Evolutionary conservation across 2,888 invertebrate genomes (phyloP).

Genomic region (Arrhopalites spinosus): DNA sequence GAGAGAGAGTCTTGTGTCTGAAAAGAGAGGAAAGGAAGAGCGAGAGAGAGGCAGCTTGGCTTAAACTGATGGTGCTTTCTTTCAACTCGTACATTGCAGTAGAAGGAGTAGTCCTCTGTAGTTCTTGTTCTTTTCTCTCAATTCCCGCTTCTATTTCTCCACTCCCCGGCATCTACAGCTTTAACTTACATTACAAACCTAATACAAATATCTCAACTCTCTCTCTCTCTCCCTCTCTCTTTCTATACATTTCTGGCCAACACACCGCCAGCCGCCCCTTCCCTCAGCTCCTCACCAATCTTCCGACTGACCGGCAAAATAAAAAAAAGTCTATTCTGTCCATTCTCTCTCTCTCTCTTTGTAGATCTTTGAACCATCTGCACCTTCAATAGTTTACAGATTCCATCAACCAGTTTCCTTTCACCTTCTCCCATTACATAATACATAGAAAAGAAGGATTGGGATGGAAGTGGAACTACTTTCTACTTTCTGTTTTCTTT

Average conservation of each 20-base stretch:
- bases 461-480: no score
- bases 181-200: conserved; percentile 7
- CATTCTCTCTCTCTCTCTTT: conserved; percentile 6
- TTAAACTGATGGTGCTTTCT: not conserved
- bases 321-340: not conserved
- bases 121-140: conserved; percentile 3
- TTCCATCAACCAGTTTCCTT: not conserved
- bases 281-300: not conserved
- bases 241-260: not conserved
- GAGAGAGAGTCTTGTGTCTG: not conserved
- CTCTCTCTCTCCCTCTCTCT: not conserved
- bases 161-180: not conserved
- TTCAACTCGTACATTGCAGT: conserved; percentile 1
- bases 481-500: no score
- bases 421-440: not conserved
- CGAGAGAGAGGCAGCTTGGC: not conserved
- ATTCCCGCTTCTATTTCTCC: conserved; percentile 16
- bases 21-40: no score
- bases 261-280: conserved; percentile 1
- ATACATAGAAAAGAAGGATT: not conserved
- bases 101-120: not conserved
- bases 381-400: not conserved
- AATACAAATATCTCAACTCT: no score
- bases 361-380: not conserved
- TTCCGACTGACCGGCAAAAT: conserved; percentile 10